These are phyloP conservation scores for Acrobasis consociella DNA, from an alignment of 2,888 invertebrate genomes.

Conservation along the genomic window DNA sequence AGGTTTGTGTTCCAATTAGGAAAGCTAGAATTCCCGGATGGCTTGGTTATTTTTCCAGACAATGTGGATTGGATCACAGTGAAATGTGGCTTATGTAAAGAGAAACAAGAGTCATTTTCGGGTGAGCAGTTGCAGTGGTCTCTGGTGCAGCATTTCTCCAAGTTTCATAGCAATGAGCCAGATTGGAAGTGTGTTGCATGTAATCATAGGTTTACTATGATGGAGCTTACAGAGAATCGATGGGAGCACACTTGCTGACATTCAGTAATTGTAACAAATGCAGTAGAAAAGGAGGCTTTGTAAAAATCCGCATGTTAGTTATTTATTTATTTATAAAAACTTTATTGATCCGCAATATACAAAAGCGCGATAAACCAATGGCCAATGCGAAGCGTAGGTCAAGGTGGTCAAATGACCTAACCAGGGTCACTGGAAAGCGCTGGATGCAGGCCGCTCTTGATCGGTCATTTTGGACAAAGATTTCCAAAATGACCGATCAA, in stretches of 20 bases:
- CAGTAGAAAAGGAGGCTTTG: too few species aligned
- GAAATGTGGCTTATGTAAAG: constrained; percentile 47
- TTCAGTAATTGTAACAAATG: too few species aligned
- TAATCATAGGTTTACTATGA: constrained; percentile 36
- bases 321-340: too few species aligned
- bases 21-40: constrained; percentile 23
- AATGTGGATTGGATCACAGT: constrained; percentile 41
- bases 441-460: too few species aligned
- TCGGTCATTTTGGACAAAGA: too few species aligned
- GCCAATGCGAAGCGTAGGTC: too few species aligned
- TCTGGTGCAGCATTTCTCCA: constrained; percentile 47
- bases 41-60: not conserved
- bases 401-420: too few species aligned
- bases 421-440: too few species aligned
- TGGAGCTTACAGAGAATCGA: constrained; percentile 36
- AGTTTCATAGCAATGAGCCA: constrained; percentile 44
- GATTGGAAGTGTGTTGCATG: constrained; percentile 56
- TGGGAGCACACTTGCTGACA: constrained; percentile 53
- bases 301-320: too few species aligned
- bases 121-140: constrained; percentile 30
- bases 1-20: constrained; percentile 35
- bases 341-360: too few species aligned
- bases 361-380: too few species aligned
- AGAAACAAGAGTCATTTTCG: constrained; percentile 31
- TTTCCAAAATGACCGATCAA: too few species aligned